These are phyloP conservation scores for Heteromormyrus szaboi DNA, from an alignment of 2,797 vertebrate genomes.

Conservation along the genomic window DNA sequence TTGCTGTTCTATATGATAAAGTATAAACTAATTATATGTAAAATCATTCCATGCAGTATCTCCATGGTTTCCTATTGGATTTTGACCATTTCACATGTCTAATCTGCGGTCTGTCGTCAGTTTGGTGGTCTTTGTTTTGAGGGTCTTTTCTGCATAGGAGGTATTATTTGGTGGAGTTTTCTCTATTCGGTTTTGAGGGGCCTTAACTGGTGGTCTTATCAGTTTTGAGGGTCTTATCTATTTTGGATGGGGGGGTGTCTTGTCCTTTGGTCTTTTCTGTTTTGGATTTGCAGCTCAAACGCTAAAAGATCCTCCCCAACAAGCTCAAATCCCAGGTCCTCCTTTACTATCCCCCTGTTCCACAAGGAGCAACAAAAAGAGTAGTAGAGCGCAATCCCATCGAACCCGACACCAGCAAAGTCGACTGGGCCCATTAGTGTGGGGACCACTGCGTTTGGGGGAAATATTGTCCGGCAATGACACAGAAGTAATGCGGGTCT, in stretches of 20 bases:
- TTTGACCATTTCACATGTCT: not conserved
- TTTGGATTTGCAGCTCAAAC: not conserved
- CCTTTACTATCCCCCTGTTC: not conserved
- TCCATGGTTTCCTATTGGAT: not conserved
- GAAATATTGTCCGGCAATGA: not conserved
- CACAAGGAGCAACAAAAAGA: not conserved
- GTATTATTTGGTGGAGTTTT: not conserved
- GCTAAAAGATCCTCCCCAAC: not conserved
- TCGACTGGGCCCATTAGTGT: not conserved
- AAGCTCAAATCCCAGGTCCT: not conserved
- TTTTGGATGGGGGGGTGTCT: not conserved
- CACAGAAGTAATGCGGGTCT: slow-evolving; percentile 7
- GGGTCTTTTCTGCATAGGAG: not conserved
- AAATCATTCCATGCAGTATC: not conserved
- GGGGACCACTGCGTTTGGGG: not conserved
- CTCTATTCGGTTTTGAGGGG: not conserved
- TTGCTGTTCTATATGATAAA: not conserved
- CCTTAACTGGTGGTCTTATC: not conserved
- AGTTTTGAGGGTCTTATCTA: not conserved
- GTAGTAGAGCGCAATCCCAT: not conserved
- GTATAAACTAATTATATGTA: not conserved
- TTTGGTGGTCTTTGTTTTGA: not conserved
- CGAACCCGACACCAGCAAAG: not conserved
- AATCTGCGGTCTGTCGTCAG: not conserved
- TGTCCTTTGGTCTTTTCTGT: not conserved